Percentiles rank a stretch among this genome's conserved stretches.
Evolutionary conservation across 2,113 vertebrate genomes (phyloP).

Genomic region (Turdus rufiventris): DNA sequence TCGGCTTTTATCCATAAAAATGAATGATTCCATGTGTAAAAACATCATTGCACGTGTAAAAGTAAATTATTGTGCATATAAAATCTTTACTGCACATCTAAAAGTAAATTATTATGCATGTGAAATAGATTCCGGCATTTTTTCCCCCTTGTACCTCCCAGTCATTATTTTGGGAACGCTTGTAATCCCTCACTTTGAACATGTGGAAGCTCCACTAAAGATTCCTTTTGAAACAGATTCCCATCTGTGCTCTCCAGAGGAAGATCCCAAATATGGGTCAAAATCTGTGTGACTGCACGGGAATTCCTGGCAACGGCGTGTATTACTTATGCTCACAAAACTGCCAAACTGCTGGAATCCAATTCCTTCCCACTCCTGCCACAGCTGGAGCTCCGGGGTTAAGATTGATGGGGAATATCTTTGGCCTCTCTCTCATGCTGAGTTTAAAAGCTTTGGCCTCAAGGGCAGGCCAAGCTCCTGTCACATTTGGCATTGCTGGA

Average conservation of each 20-base stretch:
- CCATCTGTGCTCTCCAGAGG: neutral
- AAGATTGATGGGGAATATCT: neutral
- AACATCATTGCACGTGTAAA: conserved; percentile 54
- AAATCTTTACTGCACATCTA: conserved; percentile 66
- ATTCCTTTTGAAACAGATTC: neutral
- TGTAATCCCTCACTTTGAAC: neutral
- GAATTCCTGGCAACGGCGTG: neutral
- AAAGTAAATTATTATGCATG: conserved; percentile 63
- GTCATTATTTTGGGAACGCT: conserved; percentile 34
- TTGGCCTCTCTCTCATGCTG: neutral
- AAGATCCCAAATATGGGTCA: neutral
- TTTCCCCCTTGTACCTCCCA: neutral
- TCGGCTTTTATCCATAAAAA: conserved; percentile 37
- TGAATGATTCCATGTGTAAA: conserved; percentile 38
- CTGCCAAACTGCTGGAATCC: neutral
- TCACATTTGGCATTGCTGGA: neutral
- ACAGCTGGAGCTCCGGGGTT: neutral
- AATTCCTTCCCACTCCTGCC: neutral
- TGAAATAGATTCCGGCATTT: conserved; percentile 30
- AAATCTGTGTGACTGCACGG: fast-evolving
- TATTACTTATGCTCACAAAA: neutral
- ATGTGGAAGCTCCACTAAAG: neutral
- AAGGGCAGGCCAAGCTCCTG: neutral
- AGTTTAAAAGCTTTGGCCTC: conserved; percentile 54
- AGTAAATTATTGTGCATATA: conserved; percentile 65